phyloP scores from a whole-genome alignment of 2,888 invertebrate species.

The Phania funesta region DNA sequence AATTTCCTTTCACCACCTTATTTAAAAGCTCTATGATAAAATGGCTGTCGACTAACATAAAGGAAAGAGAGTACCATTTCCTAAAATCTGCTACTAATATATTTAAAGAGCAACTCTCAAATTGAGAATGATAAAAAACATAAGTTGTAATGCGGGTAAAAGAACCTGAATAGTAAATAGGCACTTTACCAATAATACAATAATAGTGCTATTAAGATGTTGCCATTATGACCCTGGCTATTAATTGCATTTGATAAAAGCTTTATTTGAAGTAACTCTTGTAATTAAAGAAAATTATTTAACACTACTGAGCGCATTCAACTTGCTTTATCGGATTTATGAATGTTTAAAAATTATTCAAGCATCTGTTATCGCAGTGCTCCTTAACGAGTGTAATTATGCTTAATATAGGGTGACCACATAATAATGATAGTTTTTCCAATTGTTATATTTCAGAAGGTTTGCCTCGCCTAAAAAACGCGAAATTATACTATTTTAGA shows the following conservation, averaged over 20 bases:
- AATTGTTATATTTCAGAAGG: no score
- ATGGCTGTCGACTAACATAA: neutral
- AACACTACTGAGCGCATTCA: no score
- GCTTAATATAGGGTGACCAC: no score
- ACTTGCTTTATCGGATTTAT: no score
- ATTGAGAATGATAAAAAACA: slow-evolving; percentile 10
- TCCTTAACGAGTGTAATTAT: no score
- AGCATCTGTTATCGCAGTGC: no score
- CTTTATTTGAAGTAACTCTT: no score
- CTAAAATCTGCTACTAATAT: slow-evolving; percentile 39
- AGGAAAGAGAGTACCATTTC: slow-evolving; percentile 6
- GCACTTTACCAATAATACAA: slow-evolving; percentile 12
- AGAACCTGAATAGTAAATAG: slow-evolving; percentile 7
- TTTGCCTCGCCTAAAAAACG: no score
- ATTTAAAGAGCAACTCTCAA: slow-evolving; percentile 31
- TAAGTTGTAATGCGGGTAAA: neutral
- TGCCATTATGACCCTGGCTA: slow-evolving; percentile 8
- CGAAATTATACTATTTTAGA: no score
- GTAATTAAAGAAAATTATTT: no score
- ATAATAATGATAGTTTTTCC: no score
- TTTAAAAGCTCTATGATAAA: slow-evolving; percentile 21
- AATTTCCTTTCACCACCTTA: slow-evolving; percentile 47
- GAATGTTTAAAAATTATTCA: no score
- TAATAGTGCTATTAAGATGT: slow-evolving; percentile 38
- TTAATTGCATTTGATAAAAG: neutral